Conservation (phyloP, 2,888 invertebrate genomes). For the Acholoe squamosa region DNA sequence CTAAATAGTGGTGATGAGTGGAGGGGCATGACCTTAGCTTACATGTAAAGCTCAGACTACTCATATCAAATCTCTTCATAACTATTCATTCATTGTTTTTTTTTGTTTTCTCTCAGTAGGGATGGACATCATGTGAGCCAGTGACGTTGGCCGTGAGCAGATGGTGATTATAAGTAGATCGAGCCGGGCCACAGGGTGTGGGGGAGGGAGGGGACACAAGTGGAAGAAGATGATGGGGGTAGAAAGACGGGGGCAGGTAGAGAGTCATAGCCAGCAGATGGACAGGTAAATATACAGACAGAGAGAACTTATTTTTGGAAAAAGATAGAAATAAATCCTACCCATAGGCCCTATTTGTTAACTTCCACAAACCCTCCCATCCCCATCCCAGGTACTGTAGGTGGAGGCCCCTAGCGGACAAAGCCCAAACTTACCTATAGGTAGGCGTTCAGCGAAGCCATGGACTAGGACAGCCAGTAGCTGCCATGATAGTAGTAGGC, state of each 20-base stretch:
- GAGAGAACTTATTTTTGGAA: no score
- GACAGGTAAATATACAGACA: no score
- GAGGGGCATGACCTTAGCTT: not conserved
- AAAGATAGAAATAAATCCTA: no score
- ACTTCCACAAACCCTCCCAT: no score
- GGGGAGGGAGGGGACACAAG: not conserved
- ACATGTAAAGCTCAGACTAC: no score
- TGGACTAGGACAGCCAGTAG: slow-evolving; percentile 38
- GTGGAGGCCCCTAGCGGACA: not conserved
- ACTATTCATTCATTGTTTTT: no score
- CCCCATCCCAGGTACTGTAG: not conserved
- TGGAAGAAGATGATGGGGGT: not conserved
- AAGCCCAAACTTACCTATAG: not conserved
- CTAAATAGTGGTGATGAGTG: not conserved
- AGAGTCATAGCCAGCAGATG: not conserved
- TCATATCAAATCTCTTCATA: no score
- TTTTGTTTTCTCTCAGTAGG: no score
- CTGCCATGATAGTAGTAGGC: not conserved
- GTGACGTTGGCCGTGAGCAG: not conserved
- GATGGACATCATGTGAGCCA: not conserved
- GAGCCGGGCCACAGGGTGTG: no score
- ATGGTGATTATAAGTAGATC: no score
- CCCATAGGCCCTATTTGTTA: no score
- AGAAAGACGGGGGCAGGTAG: not conserved
- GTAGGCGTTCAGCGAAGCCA: slow-evolving; percentile 31